Conservation (phyloP, 2,888 invertebrate species). For the Ectemnius cavifrons region DNA sequence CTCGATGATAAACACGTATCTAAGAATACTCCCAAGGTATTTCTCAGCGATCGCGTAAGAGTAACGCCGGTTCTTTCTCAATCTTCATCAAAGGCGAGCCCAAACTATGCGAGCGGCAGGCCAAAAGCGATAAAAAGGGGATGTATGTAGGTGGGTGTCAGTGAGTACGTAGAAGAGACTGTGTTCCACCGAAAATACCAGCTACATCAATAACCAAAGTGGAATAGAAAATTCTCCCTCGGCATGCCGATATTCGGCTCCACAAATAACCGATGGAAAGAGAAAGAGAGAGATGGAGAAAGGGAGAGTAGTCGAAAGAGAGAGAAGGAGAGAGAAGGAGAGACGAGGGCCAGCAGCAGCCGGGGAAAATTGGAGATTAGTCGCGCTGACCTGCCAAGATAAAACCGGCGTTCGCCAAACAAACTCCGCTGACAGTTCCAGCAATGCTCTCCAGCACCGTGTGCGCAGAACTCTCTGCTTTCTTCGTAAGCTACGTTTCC, state of each 20-base stretch:
- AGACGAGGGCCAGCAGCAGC: constrained; percentile 12
- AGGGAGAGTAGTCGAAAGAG: not conserved
- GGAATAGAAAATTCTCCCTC: constrained; percentile 1
- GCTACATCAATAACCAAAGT: constrained; percentile 7
- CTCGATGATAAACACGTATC: no score
- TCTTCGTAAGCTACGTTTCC: no score
- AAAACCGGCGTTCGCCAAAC: constrained; percentile 39
- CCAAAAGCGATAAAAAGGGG: not conserved
- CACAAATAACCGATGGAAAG: constrained; percentile 4
- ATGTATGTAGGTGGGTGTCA: not conserved
- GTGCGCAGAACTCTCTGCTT: no score
- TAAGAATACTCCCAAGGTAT: no score
- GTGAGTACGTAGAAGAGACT: not conserved
- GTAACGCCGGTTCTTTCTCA: not conserved
- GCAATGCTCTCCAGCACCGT: not conserved
- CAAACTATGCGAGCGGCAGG: not conserved
- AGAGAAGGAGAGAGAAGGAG: not conserved
- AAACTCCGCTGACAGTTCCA: constrained; percentile 25
- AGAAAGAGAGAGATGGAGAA: not conserved
- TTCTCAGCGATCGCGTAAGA: no score
- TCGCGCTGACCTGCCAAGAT: constrained; percentile 31
- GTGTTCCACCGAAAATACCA: constrained; percentile 1
- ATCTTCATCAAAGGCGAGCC: not conserved
- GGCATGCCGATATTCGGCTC: not conserved
- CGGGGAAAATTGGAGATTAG: constrained; percentile 35